Base-by-base conservation (phyloP, 2,888 invertebrate species). In the Terebella lapidaria region DNA sequence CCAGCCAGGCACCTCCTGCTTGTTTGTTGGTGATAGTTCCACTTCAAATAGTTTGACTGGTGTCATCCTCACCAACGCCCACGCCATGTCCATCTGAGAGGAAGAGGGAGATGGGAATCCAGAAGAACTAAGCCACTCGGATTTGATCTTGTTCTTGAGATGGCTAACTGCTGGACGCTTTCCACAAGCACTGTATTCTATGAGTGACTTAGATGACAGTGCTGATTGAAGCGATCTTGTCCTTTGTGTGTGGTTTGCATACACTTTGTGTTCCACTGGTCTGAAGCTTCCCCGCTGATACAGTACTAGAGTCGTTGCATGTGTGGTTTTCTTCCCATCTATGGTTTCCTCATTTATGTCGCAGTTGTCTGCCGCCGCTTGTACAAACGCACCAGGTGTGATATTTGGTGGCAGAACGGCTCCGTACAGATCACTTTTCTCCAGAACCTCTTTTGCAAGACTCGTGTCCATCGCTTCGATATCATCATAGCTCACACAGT, bases 1-100 rank as follows among this genome's bases (percentile, higher is more conserved):
- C 57, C 51, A 57, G 18, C 57, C 27, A 28, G 57, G 57, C 18
- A 51, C 27, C n/a, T 15, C 42, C 42, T 35, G 42, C n/a, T 35
- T 10, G n/a, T 35, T n/a, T 35, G n/a, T n/a, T 35, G 42, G 22
- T 25, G 20, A 5, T 10, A 26, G 27, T 26, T 53, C 10, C 10
- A 53, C 53, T 22, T 53, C 53, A 26, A 25, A 53, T 53, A 25
- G 27, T 20, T 53, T 53, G 5, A 20, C 26, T 22, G 53, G 53
- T 10, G 26, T 25, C 5, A 53, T 24, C 26, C 53, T 26, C 4
- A 26, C 20, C 53, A 53, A 53, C 26, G 53, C 53, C 53, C 10
- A 53, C 5, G 53, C 53, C 5, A 53, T 10, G 5, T 53, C 53
- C 53, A 53, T 53, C 27, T 53, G 53, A 26, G 26, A 26, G 27